Conservation (phyloP, 2,797 vertebrate genomes). For the Mormyrus hasselquistii region DNA sequence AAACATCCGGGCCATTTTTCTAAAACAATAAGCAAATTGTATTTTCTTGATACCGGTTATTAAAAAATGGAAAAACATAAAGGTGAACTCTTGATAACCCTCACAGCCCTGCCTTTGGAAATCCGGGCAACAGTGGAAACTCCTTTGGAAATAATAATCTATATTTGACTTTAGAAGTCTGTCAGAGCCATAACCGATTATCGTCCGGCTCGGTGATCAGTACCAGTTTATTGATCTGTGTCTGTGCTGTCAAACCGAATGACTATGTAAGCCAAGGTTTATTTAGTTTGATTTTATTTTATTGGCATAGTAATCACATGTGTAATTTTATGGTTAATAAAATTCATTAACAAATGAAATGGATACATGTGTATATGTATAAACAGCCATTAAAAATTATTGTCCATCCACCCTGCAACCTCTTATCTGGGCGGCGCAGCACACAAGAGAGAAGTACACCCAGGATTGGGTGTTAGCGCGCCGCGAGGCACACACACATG, state of each 20-base stretch:
- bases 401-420: neutral
- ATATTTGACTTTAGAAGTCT: conserved; percentile 20
- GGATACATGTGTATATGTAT: conserved; percentile 23
- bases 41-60: neutral
- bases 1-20: neutral
- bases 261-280: conserved; percentile 31
- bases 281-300: conserved; percentile 52
- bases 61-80: conserved; percentile 7
- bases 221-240: conserved; percentile 12
- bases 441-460: neutral
- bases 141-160: conserved; percentile 29
- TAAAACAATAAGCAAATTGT: neutral
- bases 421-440: neutral
- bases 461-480: neutral
- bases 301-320: conserved; percentile 57
- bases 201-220: neutral
- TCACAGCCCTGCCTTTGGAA: conserved; percentile 32
- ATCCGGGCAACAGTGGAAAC: conserved; percentile 17
- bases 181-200: neutral
- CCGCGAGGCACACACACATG: neutral
- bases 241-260: conserved; percentile 8
- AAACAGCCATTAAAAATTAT: conserved; percentile 18
- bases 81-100: conserved; percentile 63
- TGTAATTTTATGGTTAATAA: conserved; percentile 65
- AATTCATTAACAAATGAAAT: conserved; percentile 35